These are phyloP conservation scores for Metopia argyrocephala DNA, from an alignment of 2,888 invertebrate species.

Conservation along the genomic window DNA sequence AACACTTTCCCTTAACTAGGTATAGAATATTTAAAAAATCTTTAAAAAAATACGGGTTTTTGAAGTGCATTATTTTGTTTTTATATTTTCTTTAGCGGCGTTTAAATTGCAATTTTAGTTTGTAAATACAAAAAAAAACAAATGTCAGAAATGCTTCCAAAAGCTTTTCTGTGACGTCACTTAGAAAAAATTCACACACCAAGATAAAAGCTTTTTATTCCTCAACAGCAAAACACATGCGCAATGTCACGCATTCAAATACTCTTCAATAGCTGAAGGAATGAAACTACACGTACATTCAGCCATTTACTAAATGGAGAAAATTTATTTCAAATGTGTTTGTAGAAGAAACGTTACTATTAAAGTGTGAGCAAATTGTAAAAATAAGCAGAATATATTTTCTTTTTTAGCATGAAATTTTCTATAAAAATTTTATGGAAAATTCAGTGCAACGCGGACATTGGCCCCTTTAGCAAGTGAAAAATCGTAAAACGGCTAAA, in stretches of 20 bases:
- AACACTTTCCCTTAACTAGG: too few species aligned
- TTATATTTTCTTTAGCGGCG: neutral
- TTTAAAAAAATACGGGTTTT: too few species aligned
- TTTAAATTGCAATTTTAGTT: neutral
- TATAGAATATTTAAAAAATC: too few species aligned
- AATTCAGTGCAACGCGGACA: conserved; percentile 70
- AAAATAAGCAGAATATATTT: too few species aligned
- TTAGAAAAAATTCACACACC: conserved; percentile 29
- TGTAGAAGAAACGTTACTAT: neutral
- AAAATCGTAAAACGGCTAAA: conserved; percentile 35
- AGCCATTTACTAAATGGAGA: neutral
- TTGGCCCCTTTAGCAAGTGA: conserved; percentile 65
- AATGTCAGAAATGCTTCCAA: neutral
- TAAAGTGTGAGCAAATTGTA: too few species aligned
- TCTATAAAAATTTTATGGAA: conserved; percentile 44
- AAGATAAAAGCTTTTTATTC: conserved; percentile 24
- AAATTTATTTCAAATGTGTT: neutral
- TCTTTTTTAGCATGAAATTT: conserved; percentile 47
- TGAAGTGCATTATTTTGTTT: too few species aligned
- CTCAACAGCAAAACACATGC: conserved; percentile 25
- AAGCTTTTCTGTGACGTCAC: conserved; percentile 75
- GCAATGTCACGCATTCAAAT: neutral
- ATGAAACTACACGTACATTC: conserved; percentile 16
- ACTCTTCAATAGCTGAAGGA: neutral
- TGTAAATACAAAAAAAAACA: neutral